Evolutionary conservation across 2,888 invertebrate genomes (phyloP), one percentile per base, ranked within the genome.

Genomic region (Chloroclysta siterata): DNA sequence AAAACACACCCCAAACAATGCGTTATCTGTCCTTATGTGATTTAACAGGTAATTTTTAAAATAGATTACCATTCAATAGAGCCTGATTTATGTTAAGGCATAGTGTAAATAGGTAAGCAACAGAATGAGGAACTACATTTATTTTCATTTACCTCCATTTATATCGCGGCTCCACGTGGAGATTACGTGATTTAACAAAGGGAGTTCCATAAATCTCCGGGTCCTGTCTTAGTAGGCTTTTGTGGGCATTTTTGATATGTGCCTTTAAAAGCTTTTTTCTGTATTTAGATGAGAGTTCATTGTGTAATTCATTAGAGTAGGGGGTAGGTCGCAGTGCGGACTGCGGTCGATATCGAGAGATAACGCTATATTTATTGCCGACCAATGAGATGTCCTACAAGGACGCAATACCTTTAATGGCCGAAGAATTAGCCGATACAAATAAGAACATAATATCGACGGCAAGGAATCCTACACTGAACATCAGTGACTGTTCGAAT

Each of bases 211-310:
- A 93, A 93, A 93, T 93, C 90, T 88, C 83, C 74, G 76, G 81
- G 87, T 87, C 89, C 90, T 90, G 92, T 93, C 93, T 93, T 92
- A 92, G 93, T 89, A 93, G 91, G 92, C 93, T 90, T 88, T 90
- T 90, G 92, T 92, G 89, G 89, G 91, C 83, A 93, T 91, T 93
- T 92, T 93, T 93, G 93, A 93, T 92, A 90, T 93, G 93, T 93
- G 93, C 92, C 89, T 93, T 91, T 93, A 93, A 93, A 93, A 93
- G 93, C 92, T 93, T 93, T 93, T 93, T 93, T 93, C 90, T 93
- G 93, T 93, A 93, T 93, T 92, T 90, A 93, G 92, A 93, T 92
- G 93, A 93, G 93, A 89, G 85, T 90, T 93, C 91, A 91, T 92
- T 92, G 93, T 92, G 90, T 93, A 90, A 92, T 93, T 93, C 93